Percentiles rank a stretch among this genome's conserved stretches.
Conservation (phyloP, 2,113 vertebrate genomes). For the Bungarus multicinctus region DNA sequence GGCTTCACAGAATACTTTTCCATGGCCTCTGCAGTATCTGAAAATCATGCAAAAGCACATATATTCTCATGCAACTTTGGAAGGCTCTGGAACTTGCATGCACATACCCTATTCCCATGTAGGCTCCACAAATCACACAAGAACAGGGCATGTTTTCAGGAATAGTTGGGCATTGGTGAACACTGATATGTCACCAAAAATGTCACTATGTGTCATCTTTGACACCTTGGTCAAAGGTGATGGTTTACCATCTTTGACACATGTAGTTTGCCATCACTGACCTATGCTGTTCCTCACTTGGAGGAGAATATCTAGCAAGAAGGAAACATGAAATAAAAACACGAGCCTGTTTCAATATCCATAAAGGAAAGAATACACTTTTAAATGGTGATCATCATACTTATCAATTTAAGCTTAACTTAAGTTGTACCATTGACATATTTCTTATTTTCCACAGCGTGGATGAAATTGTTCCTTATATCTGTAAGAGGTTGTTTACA, state of each 20-base stretch:
- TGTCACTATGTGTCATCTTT: too few relatives aligned
- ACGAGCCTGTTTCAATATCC: background rate
- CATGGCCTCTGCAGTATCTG: background rate
- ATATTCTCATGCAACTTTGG: background rate
- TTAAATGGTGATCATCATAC: background rate
- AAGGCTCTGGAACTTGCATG: background rate
- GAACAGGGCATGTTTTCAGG: background rate
- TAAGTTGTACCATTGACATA: background rate
- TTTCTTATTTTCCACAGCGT: background rate
- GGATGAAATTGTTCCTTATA: background rate
- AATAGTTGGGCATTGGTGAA: background rate
- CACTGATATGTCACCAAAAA: background rate
- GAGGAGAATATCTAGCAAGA: background rate
- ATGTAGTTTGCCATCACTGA: background rate
- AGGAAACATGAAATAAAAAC: background rate
- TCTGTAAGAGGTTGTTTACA: background rate
- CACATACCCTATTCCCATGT: background rate
- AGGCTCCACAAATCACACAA: background rate
- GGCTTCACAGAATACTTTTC: background rate
- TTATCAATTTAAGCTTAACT: background rate
- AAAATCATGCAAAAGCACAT: background rate
- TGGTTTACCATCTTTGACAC: background rate
- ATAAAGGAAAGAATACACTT: background rate
- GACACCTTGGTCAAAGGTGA: too few relatives aligned
- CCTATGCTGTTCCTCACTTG: background rate